phyloP scores from a whole-genome alignment of 1,140 invertebrate species.

The Lanistes nyassanus region DNA sequence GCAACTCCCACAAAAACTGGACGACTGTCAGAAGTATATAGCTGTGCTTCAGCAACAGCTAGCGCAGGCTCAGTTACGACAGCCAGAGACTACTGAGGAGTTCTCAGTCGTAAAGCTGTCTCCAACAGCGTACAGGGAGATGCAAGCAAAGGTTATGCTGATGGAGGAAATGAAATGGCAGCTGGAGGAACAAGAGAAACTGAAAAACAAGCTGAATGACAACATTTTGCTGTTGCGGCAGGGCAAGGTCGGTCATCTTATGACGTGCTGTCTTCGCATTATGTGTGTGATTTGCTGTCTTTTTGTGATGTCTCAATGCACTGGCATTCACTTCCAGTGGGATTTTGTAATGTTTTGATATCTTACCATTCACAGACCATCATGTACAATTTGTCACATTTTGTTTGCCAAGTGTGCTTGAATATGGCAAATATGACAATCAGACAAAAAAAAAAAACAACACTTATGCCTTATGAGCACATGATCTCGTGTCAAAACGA shows the following conservation, averaged over 20 bases:
- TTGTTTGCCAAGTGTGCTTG: too few relatives aligned
- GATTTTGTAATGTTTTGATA: too few relatives aligned
- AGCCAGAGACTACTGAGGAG: slow-evolving; percentile 9
- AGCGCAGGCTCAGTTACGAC: slow-evolving; percentile 34
- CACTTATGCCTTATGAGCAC: too few relatives aligned
- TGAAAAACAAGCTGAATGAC: slow-evolving; percentile 42
- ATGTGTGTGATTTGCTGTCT: neutral
- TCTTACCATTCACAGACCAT: too few relatives aligned
- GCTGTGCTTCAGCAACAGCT: slow-evolving; percentile 49
- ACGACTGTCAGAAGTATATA: slow-evolving; percentile 56
- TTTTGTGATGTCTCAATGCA: too few relatives aligned
- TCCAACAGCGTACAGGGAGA: slow-evolving; percentile 38
- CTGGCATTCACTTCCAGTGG: too few relatives aligned
- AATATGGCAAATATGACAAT: too few relatives aligned
- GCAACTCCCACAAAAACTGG: slow-evolving; percentile 51
- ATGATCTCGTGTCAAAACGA: too few relatives aligned
- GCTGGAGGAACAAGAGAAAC: slow-evolving; percentile 39
- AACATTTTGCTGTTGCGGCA: slow-evolving; percentile 46
- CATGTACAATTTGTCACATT: too few relatives aligned
- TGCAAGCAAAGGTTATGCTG: slow-evolving; percentile 47
- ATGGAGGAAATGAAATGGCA: slow-evolving; percentile 46
- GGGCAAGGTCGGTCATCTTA: slow-evolving; percentile 46
- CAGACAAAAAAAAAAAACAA: too few relatives aligned
- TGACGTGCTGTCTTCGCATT: neutral
- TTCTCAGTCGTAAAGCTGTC: slow-evolving; percentile 34